phyloP scores from a whole-genome alignment of 2,113 vertebrate species.

The Dicrurus megarhynchus region DNA sequence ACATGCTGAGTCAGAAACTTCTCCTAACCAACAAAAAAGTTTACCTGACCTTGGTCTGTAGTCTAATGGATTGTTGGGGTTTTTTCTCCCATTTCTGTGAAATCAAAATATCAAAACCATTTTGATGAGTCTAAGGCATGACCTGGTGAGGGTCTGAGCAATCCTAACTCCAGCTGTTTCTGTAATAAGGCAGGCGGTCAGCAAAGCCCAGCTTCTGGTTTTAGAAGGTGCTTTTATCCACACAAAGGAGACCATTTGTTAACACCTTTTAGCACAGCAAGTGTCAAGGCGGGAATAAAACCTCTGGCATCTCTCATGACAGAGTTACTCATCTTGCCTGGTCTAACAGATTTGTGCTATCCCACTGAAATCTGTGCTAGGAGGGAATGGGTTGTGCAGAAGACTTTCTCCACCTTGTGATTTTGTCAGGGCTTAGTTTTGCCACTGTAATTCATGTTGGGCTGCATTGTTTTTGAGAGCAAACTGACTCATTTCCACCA shows the following conservation, averaged over 20 bases:
- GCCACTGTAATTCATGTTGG: background rate
- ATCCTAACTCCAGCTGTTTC: background rate
- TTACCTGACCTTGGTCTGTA: background rate
- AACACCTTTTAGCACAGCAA: background rate
- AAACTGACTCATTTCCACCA: background rate
- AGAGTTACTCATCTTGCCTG: background rate
- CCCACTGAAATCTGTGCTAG: background rate
- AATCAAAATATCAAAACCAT: background rate
- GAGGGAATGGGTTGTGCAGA: background rate
- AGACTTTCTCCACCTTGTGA: background rate
- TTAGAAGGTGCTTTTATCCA: background rate
- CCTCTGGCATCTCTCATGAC: background rate
- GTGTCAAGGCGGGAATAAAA: background rate
- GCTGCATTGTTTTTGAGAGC: background rate
- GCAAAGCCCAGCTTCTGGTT: background rate
- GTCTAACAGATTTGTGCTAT: background rate
- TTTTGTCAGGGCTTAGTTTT: background rate
- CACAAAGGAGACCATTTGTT: background rate
- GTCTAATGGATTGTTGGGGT: fast-evolving
- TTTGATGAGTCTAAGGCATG: background rate
- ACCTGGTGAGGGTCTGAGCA: background rate
- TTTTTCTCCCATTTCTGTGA: background rate
- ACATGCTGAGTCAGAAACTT: background rate
- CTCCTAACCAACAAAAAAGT: background rate
- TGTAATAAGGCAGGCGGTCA: background rate